Evolutionary conservation across 1,140 invertebrate species (phyloP).

Genomic region (Homarus americanus): DNA sequence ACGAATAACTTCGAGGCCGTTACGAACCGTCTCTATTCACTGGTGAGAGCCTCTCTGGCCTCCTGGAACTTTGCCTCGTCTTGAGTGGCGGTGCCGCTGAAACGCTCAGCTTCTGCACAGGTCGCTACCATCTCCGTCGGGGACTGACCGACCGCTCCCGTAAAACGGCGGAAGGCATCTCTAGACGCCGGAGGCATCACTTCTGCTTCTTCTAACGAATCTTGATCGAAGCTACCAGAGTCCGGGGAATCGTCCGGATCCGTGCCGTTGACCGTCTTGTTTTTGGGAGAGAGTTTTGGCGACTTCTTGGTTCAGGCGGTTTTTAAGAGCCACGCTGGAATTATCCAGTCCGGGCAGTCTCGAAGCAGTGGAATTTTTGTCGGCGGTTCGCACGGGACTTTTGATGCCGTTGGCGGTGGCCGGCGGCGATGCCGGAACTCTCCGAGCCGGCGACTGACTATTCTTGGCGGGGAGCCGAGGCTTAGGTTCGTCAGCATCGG

Average conservation of each 20-base stretch:
- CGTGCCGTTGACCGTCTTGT: slow-evolving; percentile 45
- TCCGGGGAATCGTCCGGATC: slow-evolving; percentile 75
- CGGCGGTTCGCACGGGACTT: slow-evolving; percentile 48
- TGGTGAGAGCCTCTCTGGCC: slow-evolving; percentile 87
- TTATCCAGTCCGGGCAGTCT: slow-evolving; percentile 54
- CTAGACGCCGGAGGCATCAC: slow-evolving; percentile 72
- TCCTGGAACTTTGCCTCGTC: slow-evolving; percentile 86
- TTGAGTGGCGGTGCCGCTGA: slow-evolving; percentile 84
- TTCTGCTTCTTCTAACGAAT: slow-evolving; percentile 75
- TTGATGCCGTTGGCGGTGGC: slow-evolving; percentile 56
- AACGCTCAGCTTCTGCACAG: slow-evolving; percentile 84
- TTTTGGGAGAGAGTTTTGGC: slow-evolving; percentile 72
- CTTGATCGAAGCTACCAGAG: slow-evolving; percentile 76
- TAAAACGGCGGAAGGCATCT: slow-evolving; percentile 68
- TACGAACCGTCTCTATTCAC: slow-evolving; percentile 88
- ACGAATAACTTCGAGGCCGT: slow-evolving; percentile 90
- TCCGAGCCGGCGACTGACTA: slow-evolving; percentile 57
- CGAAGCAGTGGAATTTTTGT: slow-evolving; percentile 70
- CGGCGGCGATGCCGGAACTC: slow-evolving; percentile 34
- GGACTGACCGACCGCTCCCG: slow-evolving; percentile 61
- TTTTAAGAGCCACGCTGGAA: slow-evolving; percentile 62
- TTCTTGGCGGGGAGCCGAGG: slow-evolving; percentile 64
- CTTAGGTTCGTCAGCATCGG: slow-evolving; percentile 38
- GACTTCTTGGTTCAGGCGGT: slow-evolving; percentile 63
- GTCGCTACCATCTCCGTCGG: slow-evolving; percentile 83